Evolutionary conservation across 2,888 invertebrate genomes (phyloP), one percentile per base, ranked within the genome.

Genomic region (Aphodius granarius): DNA sequence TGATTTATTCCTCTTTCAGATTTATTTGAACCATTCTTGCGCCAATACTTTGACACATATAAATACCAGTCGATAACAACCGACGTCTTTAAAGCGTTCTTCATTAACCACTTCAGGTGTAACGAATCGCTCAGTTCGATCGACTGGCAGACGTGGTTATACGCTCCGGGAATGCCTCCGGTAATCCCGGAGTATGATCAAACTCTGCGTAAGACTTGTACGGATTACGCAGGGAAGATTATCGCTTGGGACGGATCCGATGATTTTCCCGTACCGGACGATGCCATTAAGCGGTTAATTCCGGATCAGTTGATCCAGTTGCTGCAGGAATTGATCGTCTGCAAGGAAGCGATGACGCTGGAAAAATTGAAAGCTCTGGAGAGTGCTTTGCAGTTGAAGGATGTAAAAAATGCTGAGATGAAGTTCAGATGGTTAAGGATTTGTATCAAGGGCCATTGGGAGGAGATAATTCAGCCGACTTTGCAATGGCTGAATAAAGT

Each of bases 141-240:
- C 2, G 94, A 97, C 84, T 98, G 97, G 97, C 88, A 95, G 65
- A 84, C 90, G 0, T 98, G 97, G 97, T 88, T 98, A 2, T 88
- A 92, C 83, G 89, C 89, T 43, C 91, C 93, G 70, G 98, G 98
- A 73, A 95, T 98, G 95, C 98, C 98, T 0, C 94, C 94, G 0
- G 88, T 94, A 17, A 94, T 95, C 83, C 97, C 97, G 5, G 87
- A 91, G 91, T 97, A 90, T 84, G 93, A 96, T 86, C 90, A 89
- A 66, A 89, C 91, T 1, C 88, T 95, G 81, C 90, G 91, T 0
- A 89, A 91, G 78, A 90, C 89, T 0, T 92, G 94, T 77, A 88
- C 88, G 3, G 84, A 88, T 0, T 86, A 95, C 6, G 87, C 91
- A 4, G 83, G 88, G 3, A 82, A 82, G 6, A 93, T 93, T 93